Evolutionary conservation across 2,888 invertebrate species (phyloP), one percentile per base, ranked within the genome.

Genomic region (Stenurella melanura): DNA sequence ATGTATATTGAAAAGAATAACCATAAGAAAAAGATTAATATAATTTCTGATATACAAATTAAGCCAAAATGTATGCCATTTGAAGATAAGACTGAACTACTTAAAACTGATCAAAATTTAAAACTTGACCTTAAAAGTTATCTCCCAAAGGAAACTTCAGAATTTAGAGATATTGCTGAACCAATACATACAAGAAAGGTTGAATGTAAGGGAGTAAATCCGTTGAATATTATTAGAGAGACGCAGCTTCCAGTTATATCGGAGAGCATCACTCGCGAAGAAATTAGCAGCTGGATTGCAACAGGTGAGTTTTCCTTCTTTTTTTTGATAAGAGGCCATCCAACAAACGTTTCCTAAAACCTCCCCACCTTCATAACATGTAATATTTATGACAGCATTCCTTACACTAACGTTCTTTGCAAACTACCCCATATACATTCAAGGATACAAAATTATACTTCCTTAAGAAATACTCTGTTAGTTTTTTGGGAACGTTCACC

Each of bases 11-110:
- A 26, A 26, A 67, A 42, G 11, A 18, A 19, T 58, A 18, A 42
- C 15, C 15, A 11, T 21, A 19, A 18, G 15, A 68, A 54, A 15
- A 76, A 73, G 42, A 76, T 76, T 3, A 76, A 76, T 58, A 69
- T 76, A 38, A 42, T 76, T 19, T 76, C 76, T 7, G 19, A 76
- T 69, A 76, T 76, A 64, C 68, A 21, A 21, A 76, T 76, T 18
- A 63, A 34, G 42, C 73, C 76, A 15, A 42, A 42, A 70, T 21
- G 42, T 15, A 15, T 34, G 17, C 11, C 17, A 50, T 30, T 60
- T 15, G 42, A 58, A 7, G 58, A 38, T 17, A 57, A 56, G n/a
- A 12, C 57, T 17, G 34, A 54, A 54, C 0, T n/a, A 26, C 26
- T 11, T 19, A 15, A 21, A 10, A 5, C 5, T 19, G 58, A 9